Base-by-base conservation (phyloP, 2,797 vertebrate genomes). In the Bothrops alternatus region DNA sequence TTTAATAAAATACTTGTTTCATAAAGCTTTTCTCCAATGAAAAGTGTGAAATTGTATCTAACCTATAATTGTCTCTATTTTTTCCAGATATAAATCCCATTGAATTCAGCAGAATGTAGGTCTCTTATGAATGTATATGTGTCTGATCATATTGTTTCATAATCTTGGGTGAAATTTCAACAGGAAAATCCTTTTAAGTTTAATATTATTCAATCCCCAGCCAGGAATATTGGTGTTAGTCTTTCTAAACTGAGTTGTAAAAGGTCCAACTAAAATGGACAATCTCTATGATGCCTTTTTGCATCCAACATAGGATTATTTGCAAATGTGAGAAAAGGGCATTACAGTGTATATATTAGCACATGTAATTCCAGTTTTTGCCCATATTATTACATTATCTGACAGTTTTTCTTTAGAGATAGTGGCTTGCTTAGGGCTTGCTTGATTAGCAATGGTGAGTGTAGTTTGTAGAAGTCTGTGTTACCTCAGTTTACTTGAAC, bases 401-500 rank as follows among this genome's bases (percentile, higher is more conserved):
- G 32, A 58, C 1, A 50, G 28, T 18, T 88, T 90, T 93, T 82
- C 56, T 58, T 50, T 88, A 42, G 14, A 60, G 5, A 57, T 37
- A 57, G 63, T 32, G 55, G 26, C 6, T 50, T 82, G n/a, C 20
- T 69, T 37, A 61, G 50, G 69, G 65, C 69, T 88, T 78, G 47
- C 63, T 90, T 91, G 86, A 82, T 93, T 56, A 63, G 42, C 47
- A 53, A 87, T 91, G 94, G 0, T 0, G 88, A 18, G 12, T 88
- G 73, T 0, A 0, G 37, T 55, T 94, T 42, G 85, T 28, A 53
- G 85, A 42, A 86, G 78, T 69, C 53, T 16, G 28, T 2, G 3
- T 90, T 94, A 91, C 89, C 92, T 93, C 86, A 6, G 50, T 78
- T 55, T 14, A 1, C 53, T 16, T 50, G 50, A 90, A 90, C 78